Conservation (phyloP, 2,113 vertebrate genomes). For the Triplophysa dalaica region DNA sequence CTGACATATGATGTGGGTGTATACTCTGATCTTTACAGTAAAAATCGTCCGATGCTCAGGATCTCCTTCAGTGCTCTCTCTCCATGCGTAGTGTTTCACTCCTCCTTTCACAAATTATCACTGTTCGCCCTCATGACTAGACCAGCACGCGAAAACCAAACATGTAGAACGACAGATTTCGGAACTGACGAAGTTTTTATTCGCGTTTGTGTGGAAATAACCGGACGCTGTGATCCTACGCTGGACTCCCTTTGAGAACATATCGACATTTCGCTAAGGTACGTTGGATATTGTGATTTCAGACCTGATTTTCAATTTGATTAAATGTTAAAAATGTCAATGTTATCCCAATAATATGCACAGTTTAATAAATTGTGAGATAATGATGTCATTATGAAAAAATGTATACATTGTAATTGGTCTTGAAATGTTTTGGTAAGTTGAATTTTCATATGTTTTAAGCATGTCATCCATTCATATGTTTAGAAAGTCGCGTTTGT, state of each 20-base stretch:
- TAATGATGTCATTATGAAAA: too few relatives aligned
- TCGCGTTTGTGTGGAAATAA: background rate
- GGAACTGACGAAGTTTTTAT: background rate
- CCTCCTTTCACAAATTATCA: background rate
- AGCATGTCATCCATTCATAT: too few relatives aligned
- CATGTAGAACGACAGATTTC: background rate
- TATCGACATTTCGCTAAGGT: constrained; percentile 46
- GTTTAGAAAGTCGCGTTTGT: too few relatives aligned
- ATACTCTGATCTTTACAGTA: too few relatives aligned
- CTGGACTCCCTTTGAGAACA: constrained; percentile 19
- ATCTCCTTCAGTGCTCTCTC: background rate
- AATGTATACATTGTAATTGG: too few relatives aligned
- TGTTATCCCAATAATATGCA: too few relatives aligned
- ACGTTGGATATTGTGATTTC: background rate
- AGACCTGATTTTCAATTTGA: too few relatives aligned
- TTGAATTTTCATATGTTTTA: too few relatives aligned
- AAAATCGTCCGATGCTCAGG: background rate
- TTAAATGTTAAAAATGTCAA: too few relatives aligned
- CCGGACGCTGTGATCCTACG: background rate
- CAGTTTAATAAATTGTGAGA: too few relatives aligned
- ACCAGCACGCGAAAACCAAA: background rate
- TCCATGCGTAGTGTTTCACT: background rate
- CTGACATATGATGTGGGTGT: too few relatives aligned
- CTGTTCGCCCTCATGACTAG: background rate
- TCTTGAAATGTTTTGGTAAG: too few relatives aligned